Evolutionary conservation across 2,888 invertebrate genomes (phyloP), one percentile per base, ranked within the genome.

Genomic region (Criorhina ranunculi): DNA sequence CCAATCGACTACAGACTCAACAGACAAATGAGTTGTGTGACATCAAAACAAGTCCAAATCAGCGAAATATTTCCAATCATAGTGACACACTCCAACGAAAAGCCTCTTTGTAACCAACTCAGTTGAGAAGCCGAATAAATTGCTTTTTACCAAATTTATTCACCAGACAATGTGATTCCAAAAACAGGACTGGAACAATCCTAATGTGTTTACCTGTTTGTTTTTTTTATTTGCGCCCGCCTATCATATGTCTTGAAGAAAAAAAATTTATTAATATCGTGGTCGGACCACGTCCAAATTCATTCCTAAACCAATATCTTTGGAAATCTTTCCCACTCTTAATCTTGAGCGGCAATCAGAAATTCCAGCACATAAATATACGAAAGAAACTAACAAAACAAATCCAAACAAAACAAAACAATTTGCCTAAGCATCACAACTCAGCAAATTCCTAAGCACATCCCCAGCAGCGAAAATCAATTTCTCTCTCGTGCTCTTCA

Each of bases 381-480:
- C n/a, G 24, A 46, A 49, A 4, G 4, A 53, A 19, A 29, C 8
- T 31, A 33, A 17, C 29, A 24, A 33, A 35, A 33, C 9, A 46
- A 33, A 37, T 2, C 19, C 33, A 29, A 44, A 59, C 42, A 67
- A 67, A 77, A 77, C 59, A 77, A 59, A 59, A 60, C 44, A 67
- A 64, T 64, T 75, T 75, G 29, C 37, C 64, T 64, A 55, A 75
- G 57, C 57, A 75, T 55, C 46, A 64, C 67, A 67, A 67, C 67
- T 67, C 64, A 78, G 53, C 42, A 42, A 78, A 82, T 78, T 82
- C 67, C 62, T 60, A 55, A 78, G 40, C 60, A 42, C 67, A 62
- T 76, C 55, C 51, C 67, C 82, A 60, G 66, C 66, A 59, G 82
- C 53, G 81, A 69, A 70, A 81, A 76, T 57, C 69, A 57, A 76